Evolutionary conservation across 2,113 vertebrate species (phyloP).

Genomic region (Baryphthengus martii): DNA sequence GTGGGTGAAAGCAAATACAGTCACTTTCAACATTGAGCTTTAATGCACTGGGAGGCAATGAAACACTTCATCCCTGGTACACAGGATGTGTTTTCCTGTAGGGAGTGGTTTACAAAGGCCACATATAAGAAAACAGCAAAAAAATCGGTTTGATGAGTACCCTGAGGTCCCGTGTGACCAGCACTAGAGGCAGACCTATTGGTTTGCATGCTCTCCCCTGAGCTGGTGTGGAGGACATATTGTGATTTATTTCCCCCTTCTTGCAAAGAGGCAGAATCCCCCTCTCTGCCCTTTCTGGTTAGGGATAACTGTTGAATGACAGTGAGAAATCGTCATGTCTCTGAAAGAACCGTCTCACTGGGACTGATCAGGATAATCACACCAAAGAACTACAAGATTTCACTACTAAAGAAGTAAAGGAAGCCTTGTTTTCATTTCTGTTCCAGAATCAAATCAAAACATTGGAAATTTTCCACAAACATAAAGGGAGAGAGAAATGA

Average conservation of each 20-base stretch:
- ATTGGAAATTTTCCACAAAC: not conserved
- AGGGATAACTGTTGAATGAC: not conserved
- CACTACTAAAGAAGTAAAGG: not conserved
- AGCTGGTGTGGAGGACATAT: fast-evolving
- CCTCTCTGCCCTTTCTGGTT: not conserved
- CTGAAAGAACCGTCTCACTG: not conserved
- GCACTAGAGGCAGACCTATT: not conserved
- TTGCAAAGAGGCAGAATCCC: not conserved
- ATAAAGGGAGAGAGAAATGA: not conserved
- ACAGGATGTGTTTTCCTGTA: not conserved
- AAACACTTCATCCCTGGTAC: not conserved
- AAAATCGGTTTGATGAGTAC: not conserved
- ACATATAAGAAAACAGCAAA: not conserved
- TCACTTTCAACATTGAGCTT: not conserved
- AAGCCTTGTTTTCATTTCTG: not conserved
- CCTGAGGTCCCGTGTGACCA: not conserved
- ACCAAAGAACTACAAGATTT: not conserved
- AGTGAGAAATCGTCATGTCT: fast-evolving
- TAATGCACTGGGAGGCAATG: not conserved
- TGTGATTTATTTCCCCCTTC: not conserved
- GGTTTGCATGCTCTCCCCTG: not conserved
- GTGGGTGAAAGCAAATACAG: not conserved
- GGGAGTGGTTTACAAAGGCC: not conserved
- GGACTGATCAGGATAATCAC: not conserved
- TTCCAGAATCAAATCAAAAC: not conserved